These are phyloP conservation scores for Platyscapa corneri DNA, from an alignment of 1,140 invertebrate genomes.

Conservation along the genomic window DNA sequence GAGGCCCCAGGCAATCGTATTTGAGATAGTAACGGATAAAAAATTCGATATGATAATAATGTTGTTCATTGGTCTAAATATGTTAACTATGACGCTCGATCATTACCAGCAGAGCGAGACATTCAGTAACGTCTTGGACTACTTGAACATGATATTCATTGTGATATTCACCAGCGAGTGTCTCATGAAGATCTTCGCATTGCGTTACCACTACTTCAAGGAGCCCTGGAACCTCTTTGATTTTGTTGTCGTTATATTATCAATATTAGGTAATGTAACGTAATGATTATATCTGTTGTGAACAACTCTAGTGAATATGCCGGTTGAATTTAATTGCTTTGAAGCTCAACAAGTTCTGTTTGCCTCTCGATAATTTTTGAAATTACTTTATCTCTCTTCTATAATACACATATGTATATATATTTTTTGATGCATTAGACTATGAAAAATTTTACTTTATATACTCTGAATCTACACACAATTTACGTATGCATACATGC, in stretches of 20 bases:
- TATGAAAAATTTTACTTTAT: not conserved
- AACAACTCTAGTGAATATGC: conserved; percentile 61
- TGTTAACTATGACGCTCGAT: conserved; percentile 98
- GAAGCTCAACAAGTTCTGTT: conserved; percentile 60
- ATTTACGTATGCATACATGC: conserved; percentile 10
- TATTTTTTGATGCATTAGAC: not conserved
- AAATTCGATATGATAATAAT: conserved; percentile 99
- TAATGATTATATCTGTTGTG: conserved; percentile 71
- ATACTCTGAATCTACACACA: conserved; percentile 15
- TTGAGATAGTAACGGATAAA: conserved; percentile 97
- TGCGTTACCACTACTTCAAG: conserved; percentile 98
- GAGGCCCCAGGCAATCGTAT: conserved; percentile 95
- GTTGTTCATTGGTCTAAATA: conserved; percentile 98
- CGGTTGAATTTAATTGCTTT: not conserved
- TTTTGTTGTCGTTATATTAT: conserved; percentile 98
- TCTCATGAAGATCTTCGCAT: conserved; percentile 96
- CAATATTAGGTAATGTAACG: conserved; percentile 90
- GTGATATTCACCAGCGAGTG: conserved; percentile 98
- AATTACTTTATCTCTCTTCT: not conserved
- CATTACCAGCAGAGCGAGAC: conserved; percentile 91
- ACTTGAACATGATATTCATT: conserved; percentile 98
- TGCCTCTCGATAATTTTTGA: conserved; percentile 55
- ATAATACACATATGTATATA: not conserved
- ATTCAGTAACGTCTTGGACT: conserved; percentile 89
- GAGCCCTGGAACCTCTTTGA: conserved; percentile 99